A percentile compares a stretch with the other conserved stretches of the same genome.
Evolutionary conservation across 2,888 invertebrate genomes (phyloP).

Genomic region (Sipunculus nudus): DNA sequence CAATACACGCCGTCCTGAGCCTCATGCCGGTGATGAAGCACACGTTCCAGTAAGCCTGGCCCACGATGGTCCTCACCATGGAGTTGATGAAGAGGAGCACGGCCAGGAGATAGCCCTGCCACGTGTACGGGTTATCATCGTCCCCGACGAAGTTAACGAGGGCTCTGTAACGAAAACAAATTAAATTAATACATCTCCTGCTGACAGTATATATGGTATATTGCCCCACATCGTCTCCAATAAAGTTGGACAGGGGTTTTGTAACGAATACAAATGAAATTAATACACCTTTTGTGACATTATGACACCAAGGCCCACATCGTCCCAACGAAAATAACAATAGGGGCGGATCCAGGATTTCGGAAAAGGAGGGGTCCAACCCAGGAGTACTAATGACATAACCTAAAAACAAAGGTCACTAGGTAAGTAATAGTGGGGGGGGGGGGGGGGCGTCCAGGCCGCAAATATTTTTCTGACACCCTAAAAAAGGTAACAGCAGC

Average conservation of each 20-base stretch:
- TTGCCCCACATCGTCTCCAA: neutral
- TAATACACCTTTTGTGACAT: no score
- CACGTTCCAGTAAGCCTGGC: constrained; percentile 90
- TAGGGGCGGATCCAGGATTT: no score
- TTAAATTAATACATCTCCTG: neutral
- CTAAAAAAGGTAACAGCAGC: no score
- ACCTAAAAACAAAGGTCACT: no score
- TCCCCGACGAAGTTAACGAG: constrained; percentile 52
- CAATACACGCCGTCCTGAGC: constrained; percentile 87
- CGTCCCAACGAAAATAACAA: neutral
- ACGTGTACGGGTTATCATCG: constrained; percentile 69
- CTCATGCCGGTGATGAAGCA: constrained; percentile 84
- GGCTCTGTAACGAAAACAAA: constrained; percentile 45
- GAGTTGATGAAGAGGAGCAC: constrained; percentile 79
- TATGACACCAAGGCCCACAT: neutral
- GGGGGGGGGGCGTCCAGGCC: no score
- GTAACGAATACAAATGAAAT: no score
- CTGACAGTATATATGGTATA: neutral
- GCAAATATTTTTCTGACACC: no score
- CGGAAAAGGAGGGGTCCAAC: no score
- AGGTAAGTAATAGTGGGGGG: no score
- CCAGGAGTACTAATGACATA: no score
- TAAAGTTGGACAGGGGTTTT: neutral
- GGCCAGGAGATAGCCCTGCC: constrained; percentile 90
- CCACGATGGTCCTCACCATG: constrained; percentile 81